These are phyloP conservation scores for Alviniconcha marisindica DNA, from an alignment of 1,140 invertebrate species.

Conservation along the genomic window DNA sequence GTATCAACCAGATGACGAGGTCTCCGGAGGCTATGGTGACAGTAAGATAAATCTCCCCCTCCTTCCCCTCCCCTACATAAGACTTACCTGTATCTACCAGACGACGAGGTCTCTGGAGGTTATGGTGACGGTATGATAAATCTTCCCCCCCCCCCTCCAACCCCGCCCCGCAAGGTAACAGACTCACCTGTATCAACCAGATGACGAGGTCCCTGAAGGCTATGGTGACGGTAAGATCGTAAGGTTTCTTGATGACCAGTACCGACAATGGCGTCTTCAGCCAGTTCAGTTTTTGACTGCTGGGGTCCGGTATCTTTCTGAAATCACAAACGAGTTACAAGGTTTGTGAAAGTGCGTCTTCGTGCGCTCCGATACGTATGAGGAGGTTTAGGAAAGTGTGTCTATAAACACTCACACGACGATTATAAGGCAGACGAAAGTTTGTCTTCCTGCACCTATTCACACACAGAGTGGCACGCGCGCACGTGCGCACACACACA, in stretches of 20 bases:
- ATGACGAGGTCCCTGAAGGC: conserved; percentile 95
- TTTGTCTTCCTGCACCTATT: not conserved
- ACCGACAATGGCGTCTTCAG: conserved; percentile 96
- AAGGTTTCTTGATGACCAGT: conserved; percentile 96
- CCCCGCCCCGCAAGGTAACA: too few species aligned
- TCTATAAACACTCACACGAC: too few species aligned
- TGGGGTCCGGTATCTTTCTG: conserved; percentile 98
- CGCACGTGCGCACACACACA: too few species aligned
- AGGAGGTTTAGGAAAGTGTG: too few species aligned
- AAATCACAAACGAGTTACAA: too few species aligned
- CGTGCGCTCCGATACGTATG: too few species aligned
- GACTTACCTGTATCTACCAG: conserved; percentile 92
- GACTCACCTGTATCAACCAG: conserved; percentile 92
- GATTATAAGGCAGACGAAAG: too few species aligned
- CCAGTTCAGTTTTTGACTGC: conserved; percentile 96
- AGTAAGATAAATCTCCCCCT: conserved; percentile 76
- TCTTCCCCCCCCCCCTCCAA: conserved; percentile 54
- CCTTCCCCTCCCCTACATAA: not conserved
- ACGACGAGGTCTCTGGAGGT: conserved; percentile 95
- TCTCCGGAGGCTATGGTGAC: conserved; percentile 94
- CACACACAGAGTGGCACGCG: not conserved
- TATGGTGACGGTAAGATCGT: conserved; percentile 90
- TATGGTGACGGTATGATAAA: conserved; percentile 82
- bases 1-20: conserved; percentile 94
- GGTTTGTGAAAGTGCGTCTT: too few species aligned